Conservation (phyloP, 53 echinoderm and acorn worm genomes). For the Luidia sarsii region DNA sequence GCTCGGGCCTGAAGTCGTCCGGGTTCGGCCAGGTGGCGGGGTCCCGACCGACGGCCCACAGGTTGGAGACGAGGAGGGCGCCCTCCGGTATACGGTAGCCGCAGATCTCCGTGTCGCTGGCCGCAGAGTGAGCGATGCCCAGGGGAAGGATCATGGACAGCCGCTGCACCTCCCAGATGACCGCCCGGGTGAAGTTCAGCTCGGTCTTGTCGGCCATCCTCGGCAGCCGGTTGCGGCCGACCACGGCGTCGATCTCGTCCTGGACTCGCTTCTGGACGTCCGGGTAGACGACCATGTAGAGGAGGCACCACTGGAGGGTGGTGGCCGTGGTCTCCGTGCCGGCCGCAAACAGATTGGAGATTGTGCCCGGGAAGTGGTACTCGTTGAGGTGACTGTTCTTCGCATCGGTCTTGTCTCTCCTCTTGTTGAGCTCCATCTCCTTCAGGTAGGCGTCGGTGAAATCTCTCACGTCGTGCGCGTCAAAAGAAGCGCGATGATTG, state of each 20-base stretch:
- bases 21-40: constrained; percentile 39
- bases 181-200: constrained; percentile 54
- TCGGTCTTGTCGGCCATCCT: constrained; percentile 41
- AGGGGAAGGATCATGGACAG: constrained; percentile 15
- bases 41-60: constrained; percentile 50
- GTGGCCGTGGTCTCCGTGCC: constrained; percentile 70
- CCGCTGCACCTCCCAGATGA: constrained; percentile 39
- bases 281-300: constrained; percentile 62
- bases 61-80: constrained; percentile 37
- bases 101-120: background rate
- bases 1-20: constrained; percentile 47
- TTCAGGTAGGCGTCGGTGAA: constrained; percentile 35
- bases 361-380: constrained; percentile 8
- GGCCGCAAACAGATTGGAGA: constrained; percentile 51
- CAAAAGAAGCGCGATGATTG: constrained; percentile 12
- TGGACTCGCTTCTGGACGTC: constrained; percentile 62
- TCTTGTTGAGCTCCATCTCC: constrained; percentile 3
- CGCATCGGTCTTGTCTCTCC: background rate
- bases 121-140: constrained; percentile 29
- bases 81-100: constrained; percentile 31
- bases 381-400: constrained; percentile 19
- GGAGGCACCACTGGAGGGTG: constrained; percentile 51
- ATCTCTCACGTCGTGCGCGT: constrained; percentile 29
- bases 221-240: constrained; percentile 62
- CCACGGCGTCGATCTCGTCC: constrained; percentile 56